These are phyloP conservation scores for Onthophagus sagittarius DNA, from an alignment of 2,888 invertebrate species.

Conservation along the genomic window DNA sequence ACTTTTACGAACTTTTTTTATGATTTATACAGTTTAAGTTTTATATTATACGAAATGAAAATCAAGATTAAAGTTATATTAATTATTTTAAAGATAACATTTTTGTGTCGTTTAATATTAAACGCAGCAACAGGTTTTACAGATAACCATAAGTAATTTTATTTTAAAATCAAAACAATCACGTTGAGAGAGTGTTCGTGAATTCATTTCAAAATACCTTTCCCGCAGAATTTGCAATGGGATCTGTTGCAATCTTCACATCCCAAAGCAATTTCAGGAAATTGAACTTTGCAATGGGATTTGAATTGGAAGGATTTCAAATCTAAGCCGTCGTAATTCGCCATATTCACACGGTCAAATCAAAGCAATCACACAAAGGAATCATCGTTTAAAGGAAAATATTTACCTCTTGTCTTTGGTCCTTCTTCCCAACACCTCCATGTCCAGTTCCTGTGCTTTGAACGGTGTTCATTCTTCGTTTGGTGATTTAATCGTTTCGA, in stretches of 20 bases:
- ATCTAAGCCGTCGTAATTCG: background rate
- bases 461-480: constrained; percentile 58
- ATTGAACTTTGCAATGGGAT: background rate
- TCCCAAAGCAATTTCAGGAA: background rate
- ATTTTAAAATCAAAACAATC: background rate
- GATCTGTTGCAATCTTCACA: background rate
- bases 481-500: constrained; percentile 19
- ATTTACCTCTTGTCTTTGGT: constrained; percentile 50
- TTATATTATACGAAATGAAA: too few species aligned
- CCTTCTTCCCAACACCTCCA: constrained; percentile 60
- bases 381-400: background rate
- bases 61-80: too few species aligned
- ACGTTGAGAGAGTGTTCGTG: background rate
- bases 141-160: too few species aligned
- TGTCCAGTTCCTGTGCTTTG: constrained; percentile 61
- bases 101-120: background rate
- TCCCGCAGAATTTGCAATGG: background rate
- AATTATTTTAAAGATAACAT: too few species aligned
- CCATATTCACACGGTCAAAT: background rate
- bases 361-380: background rate
- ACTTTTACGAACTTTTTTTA: too few species aligned
- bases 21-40: too few species aligned
- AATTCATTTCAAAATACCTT: background rate
- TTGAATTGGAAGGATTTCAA: background rate
- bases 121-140: background rate